Conservation (phyloP, 2,888 invertebrate species). For the Trichogramma dendrolimi region DNA sequence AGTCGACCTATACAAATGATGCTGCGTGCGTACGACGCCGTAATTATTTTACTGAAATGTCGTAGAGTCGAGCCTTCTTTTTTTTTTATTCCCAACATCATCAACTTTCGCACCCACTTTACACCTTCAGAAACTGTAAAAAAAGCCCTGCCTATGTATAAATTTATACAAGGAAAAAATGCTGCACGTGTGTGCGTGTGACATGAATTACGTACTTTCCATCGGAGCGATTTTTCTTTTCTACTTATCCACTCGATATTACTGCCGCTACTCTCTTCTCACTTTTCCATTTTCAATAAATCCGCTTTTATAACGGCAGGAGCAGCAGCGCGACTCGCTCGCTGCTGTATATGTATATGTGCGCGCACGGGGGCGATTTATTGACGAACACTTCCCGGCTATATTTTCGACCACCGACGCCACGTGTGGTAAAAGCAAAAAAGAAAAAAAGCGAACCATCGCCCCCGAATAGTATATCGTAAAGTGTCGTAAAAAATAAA, state of each 20-base stretch:
- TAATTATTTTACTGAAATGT: too few species aligned
- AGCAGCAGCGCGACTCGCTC: not conserved
- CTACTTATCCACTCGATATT: not conserved
- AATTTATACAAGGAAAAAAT: too few species aligned
- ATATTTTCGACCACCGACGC: too few species aligned
- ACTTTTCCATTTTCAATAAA: constrained; percentile 27
- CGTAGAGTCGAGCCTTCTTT: too few species aligned
- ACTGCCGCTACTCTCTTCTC: not conserved
- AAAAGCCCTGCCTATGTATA: too few species aligned
- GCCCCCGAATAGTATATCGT: not conserved
- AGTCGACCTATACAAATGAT: too few species aligned
- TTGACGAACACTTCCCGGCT: not conserved
- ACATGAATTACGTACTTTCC: constrained; percentile 25
- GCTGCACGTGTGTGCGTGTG: not conserved
- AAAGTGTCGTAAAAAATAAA: not conserved
- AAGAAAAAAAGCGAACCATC: not conserved
- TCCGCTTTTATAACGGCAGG: constrained; percentile 28
- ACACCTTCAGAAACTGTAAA: too few species aligned
- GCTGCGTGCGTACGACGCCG: too few species aligned
- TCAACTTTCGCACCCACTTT: too few species aligned
- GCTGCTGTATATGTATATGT: not conserved
- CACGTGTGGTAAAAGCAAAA: too few species aligned
- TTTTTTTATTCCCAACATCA: too few species aligned
- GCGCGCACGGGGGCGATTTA: not conserved
- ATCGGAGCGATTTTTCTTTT: constrained; percentile 4